A percentile compares a stretch with the other conserved stretches of the same genome.
Evolutionary conservation across 1,140 invertebrate genomes (phyloP).

Genomic region (Lutraria rhynchaena): DNA sequence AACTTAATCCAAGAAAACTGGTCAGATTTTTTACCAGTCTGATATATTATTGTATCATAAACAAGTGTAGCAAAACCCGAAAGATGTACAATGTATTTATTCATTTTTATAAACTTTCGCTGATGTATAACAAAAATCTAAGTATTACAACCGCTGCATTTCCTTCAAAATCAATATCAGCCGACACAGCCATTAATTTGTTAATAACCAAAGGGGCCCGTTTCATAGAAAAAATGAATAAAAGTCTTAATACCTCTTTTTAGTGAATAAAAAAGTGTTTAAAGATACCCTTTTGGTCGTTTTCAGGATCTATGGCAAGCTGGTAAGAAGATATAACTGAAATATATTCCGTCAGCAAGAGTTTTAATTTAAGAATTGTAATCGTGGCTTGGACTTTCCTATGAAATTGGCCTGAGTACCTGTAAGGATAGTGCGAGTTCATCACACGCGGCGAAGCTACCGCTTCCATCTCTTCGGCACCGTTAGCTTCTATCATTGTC

Average conservation of each 20-base stretch:
- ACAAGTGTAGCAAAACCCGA: too few relatives aligned
- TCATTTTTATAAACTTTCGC: too few relatives aligned
- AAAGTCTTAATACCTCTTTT: background rate
- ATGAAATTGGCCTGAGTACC: background rate
- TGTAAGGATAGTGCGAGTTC: constrained; percentile 23
- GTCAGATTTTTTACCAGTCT: too few relatives aligned
- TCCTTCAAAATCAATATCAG: too few relatives aligned
- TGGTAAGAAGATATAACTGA: background rate
- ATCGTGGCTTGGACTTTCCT: background rate
- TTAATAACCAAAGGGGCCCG: too few relatives aligned
- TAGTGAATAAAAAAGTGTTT: background rate
- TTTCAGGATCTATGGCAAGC: background rate
- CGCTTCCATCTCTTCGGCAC: background rate
- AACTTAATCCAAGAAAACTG: too few relatives aligned
- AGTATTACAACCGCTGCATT: too few relatives aligned
- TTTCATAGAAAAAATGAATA: background rate
- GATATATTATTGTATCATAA: too few relatives aligned
- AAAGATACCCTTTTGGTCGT: background rate
- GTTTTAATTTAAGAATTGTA: background rate
- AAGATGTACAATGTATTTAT: too few relatives aligned
- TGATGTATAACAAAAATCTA: too few relatives aligned
- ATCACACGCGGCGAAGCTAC: constrained; percentile 39
- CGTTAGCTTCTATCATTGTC: constrained; percentile 7
- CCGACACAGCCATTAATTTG: too few relatives aligned
- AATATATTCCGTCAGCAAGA: background rate